Conservation (phyloP, 2,113 vertebrate species). For the Phaethornis superciliosus region DNA sequence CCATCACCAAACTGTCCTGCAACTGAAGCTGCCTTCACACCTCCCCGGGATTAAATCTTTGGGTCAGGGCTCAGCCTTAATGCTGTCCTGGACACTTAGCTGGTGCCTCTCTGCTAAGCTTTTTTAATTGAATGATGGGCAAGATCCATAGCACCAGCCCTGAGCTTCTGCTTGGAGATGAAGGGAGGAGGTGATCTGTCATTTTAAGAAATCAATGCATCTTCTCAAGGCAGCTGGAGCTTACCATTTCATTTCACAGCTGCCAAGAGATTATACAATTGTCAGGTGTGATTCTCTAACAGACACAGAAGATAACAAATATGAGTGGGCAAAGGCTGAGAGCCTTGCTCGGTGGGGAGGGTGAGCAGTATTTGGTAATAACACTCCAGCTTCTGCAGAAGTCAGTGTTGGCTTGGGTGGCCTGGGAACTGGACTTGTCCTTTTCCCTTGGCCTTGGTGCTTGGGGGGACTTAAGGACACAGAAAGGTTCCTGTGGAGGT, state of each 20-base stretch:
- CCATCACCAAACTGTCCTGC: neutral
- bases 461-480: neutral
- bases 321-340: neutral
- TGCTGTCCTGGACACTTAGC: neutral
- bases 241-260: neutral
- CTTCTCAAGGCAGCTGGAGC: neutral
- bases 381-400: neutral
- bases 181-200: conserved; percentile 10
- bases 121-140: conserved; percentile 13
- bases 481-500: neutral
- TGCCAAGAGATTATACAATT: conserved; percentile 16
- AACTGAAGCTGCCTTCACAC: neutral
- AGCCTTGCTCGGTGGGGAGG: neutral
- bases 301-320: neutral
- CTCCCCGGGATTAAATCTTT: neutral
- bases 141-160: neutral
- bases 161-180: neutral
- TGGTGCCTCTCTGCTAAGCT: neutral
- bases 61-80: conserved; percentile 2
- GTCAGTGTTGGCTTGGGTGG: neutral
- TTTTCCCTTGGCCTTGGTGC: neutral
- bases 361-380: neutral
- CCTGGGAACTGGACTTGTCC: neutral
- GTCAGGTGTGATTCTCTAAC: conserved; percentile 24
- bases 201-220: conserved; percentile 37